Evolutionary conservation across 2,888 invertebrate species (phyloP).

Genomic region (Atrina japonica): DNA sequence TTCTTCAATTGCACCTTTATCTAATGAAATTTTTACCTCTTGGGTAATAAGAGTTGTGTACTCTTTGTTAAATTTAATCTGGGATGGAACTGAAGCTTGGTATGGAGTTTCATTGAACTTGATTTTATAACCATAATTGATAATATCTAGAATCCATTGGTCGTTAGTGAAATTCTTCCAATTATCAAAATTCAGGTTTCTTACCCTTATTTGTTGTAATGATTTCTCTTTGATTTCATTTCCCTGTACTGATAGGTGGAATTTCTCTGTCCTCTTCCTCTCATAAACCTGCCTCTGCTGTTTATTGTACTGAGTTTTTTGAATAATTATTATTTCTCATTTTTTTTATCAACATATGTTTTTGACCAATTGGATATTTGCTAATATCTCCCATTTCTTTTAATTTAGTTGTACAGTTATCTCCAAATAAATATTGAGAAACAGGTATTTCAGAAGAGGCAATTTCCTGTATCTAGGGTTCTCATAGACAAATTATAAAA

Average conservation of each 20-base stretch:
- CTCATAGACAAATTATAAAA: constrained; percentile 2
- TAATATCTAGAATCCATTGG: constrained; percentile 24
- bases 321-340: too few relatives aligned
- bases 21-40: constrained; percentile 6
- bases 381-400: too few relatives aligned
- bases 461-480: not conserved
- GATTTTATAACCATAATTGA: constrained; percentile 26
- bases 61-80: too few relatives aligned
- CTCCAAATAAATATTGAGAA: not conserved
- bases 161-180: constrained; percentile 23
- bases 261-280: not conserved
- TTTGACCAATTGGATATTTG: constrained; percentile 3
- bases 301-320: not conserved
- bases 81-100: constrained; percentile 6
- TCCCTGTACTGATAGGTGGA: too few relatives aligned
- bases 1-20: constrained; percentile 13
- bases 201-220: not conserved
- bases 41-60: not conserved
- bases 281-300: not conserved
- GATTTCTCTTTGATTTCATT: not conserved
- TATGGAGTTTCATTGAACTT: constrained; percentile 20
- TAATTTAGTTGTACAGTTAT: not conserved
- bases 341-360: too few relatives aligned
- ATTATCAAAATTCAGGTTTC: not conserved
- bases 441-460: not conserved